Evolutionary conservation across 2,888 invertebrate species (phyloP), one percentile per base, ranked within the genome.

Genomic region (Cactoblastis cactorum): DNA sequence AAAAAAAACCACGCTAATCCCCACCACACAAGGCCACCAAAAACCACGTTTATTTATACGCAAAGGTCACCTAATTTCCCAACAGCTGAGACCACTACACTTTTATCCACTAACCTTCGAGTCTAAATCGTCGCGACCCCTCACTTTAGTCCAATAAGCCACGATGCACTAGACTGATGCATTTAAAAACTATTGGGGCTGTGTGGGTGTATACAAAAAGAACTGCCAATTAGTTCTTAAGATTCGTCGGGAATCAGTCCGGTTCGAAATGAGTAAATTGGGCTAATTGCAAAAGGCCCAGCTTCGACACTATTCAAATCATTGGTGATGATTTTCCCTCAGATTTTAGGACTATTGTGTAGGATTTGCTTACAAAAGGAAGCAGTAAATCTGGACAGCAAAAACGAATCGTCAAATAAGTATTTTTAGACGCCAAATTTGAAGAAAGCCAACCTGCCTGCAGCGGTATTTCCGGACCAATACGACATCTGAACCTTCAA

Each of bases 201-300:
- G 46, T 9, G 46, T 46, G 12, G 46, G 46, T 19, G 34, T 15
- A 15, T 9, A 9, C 4, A 14, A 19, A n/a, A n/a, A n/a, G 8
- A 28, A 14, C 46, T 46, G 46, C 46, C 46, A 46, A 46, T 45
- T 22, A 15, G n/a, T 35, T 35, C 46, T 34, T 35, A 12, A 46
- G 18, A 8, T 2, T 1, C 3, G 28, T 28, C 9, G 28, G 28
- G 28, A 6, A 1, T 9, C 9, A 9, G 28, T 6, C 28, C 28
- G 28, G 9, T 22, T 5, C 5, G 1, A 28, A 28, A 1, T 28
- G 28, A 1, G 9, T 9, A 4, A 9, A 6, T 28, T 28, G 5
- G 9, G 8, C 28, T n/a, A n/a, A n/a, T n/a, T n/a, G n/a, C n/a
- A n/a, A n/a, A n/a, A n/a, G n/a, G n/a, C n/a, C n/a, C n/a, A n/a